Conservation (phyloP, 53 echinoderm and acorn worm species). For the Glandiceps talaboti region DNA sequence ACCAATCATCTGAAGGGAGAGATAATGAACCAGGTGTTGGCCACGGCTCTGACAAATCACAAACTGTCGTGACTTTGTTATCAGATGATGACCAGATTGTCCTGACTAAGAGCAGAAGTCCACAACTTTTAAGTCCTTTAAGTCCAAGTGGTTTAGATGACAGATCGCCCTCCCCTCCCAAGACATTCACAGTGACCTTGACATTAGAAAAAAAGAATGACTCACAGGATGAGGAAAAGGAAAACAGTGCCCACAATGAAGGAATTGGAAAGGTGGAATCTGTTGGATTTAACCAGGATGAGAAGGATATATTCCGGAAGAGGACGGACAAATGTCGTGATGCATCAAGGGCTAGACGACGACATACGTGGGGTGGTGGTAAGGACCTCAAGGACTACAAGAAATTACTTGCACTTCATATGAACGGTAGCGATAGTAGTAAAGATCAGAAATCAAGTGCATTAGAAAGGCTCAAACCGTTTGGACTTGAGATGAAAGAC, state of each 20-base stretch:
- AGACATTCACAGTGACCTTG: conserved; percentile 51
- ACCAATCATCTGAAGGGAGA: neutral
- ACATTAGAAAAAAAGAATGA: conserved; percentile 43
- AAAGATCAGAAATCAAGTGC: conserved; percentile 37
- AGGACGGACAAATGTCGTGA: neutral
- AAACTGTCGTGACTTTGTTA: neutral
- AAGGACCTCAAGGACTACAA: conserved; percentile 50
- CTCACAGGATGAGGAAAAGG: conserved; percentile 25
- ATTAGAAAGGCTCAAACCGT: conserved; percentile 55
- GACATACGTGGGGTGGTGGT: conserved; percentile 75
- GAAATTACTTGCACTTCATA: conserved; percentile 33
- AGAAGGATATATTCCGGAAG: neutral
- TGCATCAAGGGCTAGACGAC: conserved; percentile 10
- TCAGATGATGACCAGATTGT: neutral
- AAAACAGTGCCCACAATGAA: conserved; percentile 5
- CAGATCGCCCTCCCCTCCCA: conserved; percentile 24
- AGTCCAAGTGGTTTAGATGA: too few species aligned
- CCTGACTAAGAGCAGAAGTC: conserved; percentile 4
- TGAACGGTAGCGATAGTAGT: conserved; percentile 3
- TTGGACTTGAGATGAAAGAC: conserved; percentile 39
- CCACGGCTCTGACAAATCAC: conserved; percentile 11
- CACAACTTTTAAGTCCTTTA: neutral
- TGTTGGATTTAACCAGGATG: neutral
- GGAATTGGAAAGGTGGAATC: neutral
- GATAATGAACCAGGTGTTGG: conserved; percentile 4